These are phyloP conservation scores for Atrichornis clamosus DNA, from an alignment of 2,113 vertebrate species.

Conservation along the genomic window DNA sequence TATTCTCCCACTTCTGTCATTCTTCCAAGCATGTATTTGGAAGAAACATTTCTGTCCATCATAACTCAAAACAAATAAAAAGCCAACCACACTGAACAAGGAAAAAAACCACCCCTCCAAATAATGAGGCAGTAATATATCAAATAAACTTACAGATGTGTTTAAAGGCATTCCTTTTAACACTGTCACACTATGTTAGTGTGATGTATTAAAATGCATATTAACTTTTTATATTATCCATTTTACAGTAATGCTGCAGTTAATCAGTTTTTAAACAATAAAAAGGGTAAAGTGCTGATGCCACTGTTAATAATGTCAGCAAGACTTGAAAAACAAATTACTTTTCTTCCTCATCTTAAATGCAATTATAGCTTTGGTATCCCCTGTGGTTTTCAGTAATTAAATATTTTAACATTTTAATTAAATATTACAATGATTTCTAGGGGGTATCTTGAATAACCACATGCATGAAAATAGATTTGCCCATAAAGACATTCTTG, in stretches of 20 bases:
- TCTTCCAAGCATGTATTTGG: not conserved
- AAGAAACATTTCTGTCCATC: not conserved
- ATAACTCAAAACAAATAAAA: not conserved
- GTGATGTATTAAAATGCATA: constrained; percentile 57
- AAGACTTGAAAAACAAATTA: constrained; percentile 67
- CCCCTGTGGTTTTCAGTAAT: constrained; percentile 69
- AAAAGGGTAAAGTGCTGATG: constrained; percentile 56
- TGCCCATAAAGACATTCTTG: constrained; percentile 15
- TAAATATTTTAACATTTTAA: constrained; percentile 78
- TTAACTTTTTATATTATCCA: constrained; percentile 45
- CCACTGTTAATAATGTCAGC: constrained; percentile 50
- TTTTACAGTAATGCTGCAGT: constrained; percentile 45
- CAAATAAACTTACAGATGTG: not conserved
- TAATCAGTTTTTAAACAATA: constrained; percentile 69
- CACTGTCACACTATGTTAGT: constrained; percentile 16
- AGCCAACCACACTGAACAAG: not conserved
- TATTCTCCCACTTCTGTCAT: not conserved
- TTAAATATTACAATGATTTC: constrained; percentile 73
- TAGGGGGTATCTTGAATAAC: constrained; percentile 36
- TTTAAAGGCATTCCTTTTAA: constrained; percentile 15
- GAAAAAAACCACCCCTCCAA: not conserved
- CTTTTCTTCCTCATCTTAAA: constrained; percentile 56
- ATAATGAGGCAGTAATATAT: not conserved
- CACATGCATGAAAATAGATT: constrained; percentile 20
- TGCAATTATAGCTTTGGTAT: constrained; percentile 60